A percentile compares a stretch with the other conserved stretches of the same genome.
Conservation (phyloP, 2,113 vertebrate genomes). For the Pituophis catenifer region DNA sequence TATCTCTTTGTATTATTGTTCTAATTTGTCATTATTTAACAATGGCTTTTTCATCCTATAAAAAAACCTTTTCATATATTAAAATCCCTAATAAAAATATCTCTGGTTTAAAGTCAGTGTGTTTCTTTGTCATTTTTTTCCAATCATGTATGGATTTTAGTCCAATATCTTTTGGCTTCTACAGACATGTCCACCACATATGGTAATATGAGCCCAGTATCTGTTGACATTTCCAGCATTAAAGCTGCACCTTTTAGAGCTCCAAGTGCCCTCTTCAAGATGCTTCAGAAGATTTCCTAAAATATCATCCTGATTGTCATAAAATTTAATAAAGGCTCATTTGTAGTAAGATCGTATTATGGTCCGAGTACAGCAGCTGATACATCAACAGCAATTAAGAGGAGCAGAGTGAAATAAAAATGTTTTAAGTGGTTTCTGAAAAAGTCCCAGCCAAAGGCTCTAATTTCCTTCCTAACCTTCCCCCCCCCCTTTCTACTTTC, state of each 20-base stretch:
- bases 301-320: neutral
- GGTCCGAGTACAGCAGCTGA: neutral
- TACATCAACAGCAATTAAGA: neutral
- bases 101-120: too few species aligned
- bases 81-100: too few species aligned
- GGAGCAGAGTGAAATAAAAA: neutral
- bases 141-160: too few species aligned
- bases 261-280: neutral
- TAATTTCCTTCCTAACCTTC: neutral
- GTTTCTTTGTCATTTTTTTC: too few species aligned
- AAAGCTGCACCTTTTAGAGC: neutral
- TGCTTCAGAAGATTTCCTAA: neutral
- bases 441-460: neutral
- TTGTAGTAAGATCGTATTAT: neutral
- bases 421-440: neutral
- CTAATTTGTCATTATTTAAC: too few species aligned
- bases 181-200: too few species aligned
- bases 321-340: neutral
- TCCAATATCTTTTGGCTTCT: too few species aligned
- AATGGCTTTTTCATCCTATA: too few species aligned
- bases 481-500: neutral
- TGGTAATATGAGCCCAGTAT: too few species aligned
- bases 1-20: too few species aligned
- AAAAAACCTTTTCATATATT: too few species aligned
- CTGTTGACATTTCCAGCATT: too few species aligned